phyloP scores from a whole-genome alignment of 2,113 vertebrate genomes.

The Clarias macrocephalus region DNA sequence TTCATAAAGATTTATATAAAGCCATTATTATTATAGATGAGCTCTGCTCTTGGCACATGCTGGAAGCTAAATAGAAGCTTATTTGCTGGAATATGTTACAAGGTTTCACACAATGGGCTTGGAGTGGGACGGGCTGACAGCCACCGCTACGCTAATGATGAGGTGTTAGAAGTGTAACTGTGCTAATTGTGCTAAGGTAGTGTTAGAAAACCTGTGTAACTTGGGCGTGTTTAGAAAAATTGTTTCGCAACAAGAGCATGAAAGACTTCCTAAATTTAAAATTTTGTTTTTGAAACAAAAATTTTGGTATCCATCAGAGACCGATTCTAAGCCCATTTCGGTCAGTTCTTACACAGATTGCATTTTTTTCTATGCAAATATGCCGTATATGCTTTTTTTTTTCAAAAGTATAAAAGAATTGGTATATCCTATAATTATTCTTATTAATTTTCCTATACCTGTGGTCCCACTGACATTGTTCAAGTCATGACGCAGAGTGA shows the following conservation, averaged over 20 bases:
- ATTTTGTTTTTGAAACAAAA: background rate
- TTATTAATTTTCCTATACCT: background rate
- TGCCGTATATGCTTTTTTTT: background rate
- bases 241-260: conserved; percentile 12
- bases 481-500: background rate
- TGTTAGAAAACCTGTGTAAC: conserved; percentile 16
- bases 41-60: background rate
- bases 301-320: background rate
- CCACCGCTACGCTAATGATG: conserved; percentile 20
- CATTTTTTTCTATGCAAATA: background rate
- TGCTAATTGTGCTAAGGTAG: conserved; percentile 24
- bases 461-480: background rate
- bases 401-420: background rate
- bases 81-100: conserved; percentile 13
- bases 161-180: conserved; percentile 38
- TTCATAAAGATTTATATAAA: background rate
- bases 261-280: no score
- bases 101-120: conserved; percentile 21
- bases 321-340: background rate
- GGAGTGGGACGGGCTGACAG: conserved; percentile 30
- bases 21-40: background rate
- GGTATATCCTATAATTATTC: background rate
- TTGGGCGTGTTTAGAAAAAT: conserved; percentile 13
- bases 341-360: background rate
- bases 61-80: conserved; percentile 18